Base-by-base conservation (phyloP, 2,113 vertebrate genomes). In the Xenopus tropicalis region DNA sequence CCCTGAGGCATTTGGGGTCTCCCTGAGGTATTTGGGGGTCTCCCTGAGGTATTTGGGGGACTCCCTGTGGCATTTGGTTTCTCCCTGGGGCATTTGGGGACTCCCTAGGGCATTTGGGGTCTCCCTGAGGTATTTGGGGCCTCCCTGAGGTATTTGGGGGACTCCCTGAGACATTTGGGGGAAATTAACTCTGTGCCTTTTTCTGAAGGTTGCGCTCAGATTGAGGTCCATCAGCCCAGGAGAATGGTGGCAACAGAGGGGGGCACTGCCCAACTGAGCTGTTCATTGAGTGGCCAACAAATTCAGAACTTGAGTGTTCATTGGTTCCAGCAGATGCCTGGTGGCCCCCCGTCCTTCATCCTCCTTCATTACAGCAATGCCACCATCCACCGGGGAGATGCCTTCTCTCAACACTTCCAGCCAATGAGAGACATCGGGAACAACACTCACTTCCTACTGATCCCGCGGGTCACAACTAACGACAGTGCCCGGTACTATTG, bases 401-500 rank as follows among this genome's bases (percentile, higher is more conserved):
- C 9, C 1, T 69, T 48, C 13, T 19, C 2, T 1, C 17, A 24
- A 20, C 68, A 59, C 1, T 80, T 71, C 57, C 71, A 54, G 58
- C 25, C 71, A 70, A 54, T 69, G 42, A 72, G 59, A 16, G 73
- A 78, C 23, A 37, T 21, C 43, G 6, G 14, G 6, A 20, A 63
- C 29, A 66, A 77, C 3, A 20, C 57, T 11, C 59, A 78, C 14
- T 13, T 37, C 3, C 24, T 80, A 68, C 63, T 61, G 42, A 67
- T 80, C 51, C 24, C 14, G 43, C 12, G n/a, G 5, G 63, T 61
- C 19, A 22, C 59, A 3, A 74, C 59, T 10, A 37, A 59, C 3
- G 79, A 78, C 44, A 78, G 76, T 3, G 72, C 76, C 43, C 11
- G 12, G 1, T 78, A 80, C 44, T 78, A 64, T 43, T 80, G 79